Percentiles rank a stretch among this genome's conserved stretches.
These are phyloP conservation scores for Morone chrysops DNA, from an alignment of 2,113 vertebrate genomes.

Conservation along the genomic window DNA sequence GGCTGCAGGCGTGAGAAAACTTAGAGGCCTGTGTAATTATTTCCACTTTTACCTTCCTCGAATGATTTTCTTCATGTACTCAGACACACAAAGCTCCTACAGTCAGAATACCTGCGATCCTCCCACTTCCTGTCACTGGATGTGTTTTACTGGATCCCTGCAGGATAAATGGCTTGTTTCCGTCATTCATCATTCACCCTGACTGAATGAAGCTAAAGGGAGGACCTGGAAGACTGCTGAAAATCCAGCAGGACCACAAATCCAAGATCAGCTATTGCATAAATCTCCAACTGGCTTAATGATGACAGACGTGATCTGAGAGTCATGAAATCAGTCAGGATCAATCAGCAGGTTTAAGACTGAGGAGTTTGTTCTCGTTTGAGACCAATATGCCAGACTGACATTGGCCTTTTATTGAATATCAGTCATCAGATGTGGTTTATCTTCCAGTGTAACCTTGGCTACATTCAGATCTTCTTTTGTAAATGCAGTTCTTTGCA, in stretches of 20 bases:
- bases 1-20: constrained; percentile 17
- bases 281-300: neutral
- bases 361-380: neutral
- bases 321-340: neutral
- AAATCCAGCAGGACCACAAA: neutral
- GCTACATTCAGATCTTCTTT: neutral
- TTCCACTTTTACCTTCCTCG: neutral
- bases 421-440: neutral
- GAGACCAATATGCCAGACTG: neutral
- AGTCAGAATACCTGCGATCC: neutral
- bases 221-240: neutral
- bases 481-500: too few relatives aligned
- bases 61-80: neutral
- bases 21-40: constrained; percentile 4
- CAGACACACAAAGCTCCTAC: constrained; percentile 8
- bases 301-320: constrained; percentile 9
- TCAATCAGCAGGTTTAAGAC: neutral
- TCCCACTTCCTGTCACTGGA: constrained; percentile 2
- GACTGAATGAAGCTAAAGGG: neutral
- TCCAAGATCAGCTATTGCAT: neutral
- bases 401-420: neutral
- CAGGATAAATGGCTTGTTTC: constrained; percentile 8
- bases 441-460: neutral
- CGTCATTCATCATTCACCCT: constrained; percentile 4
- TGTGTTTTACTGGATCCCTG: neutral